phyloP scores from a whole-genome alignment of 2,797 vertebrate genomes.

The Scyliorhinus canicula region DNA sequence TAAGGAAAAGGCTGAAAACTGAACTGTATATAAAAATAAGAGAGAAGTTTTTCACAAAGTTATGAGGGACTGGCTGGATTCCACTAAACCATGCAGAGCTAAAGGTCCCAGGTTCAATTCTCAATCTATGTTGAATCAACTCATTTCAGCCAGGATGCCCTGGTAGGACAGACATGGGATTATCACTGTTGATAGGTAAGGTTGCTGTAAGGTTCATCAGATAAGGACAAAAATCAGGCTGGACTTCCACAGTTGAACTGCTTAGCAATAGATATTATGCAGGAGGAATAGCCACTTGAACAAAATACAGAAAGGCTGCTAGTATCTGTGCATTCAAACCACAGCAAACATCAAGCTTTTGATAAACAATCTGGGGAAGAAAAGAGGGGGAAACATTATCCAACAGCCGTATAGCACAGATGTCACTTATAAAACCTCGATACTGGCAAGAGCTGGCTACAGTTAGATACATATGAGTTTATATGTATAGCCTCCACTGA shows the following conservation, averaged over 20 bases:
- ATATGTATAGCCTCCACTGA: background rate
- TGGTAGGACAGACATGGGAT: background rate
- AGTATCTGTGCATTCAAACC: background rate
- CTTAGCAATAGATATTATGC: background rate
- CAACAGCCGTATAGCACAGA: background rate
- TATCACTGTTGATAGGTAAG: background rate
- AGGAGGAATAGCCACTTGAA: constrained; percentile 9
- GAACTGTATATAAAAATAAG: background rate
- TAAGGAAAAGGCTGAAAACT: background rate
- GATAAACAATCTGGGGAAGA: background rate
- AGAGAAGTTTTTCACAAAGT: background rate
- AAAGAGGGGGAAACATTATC: background rate
- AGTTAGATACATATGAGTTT: background rate
- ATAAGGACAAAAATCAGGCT: background rate
- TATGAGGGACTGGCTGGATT: background rate
- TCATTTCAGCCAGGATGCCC: background rate
- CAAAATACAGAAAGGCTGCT: background rate
- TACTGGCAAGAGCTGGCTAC: background rate
- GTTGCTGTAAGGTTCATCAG: background rate
- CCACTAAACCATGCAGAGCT: background rate
- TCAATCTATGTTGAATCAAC: background rate
- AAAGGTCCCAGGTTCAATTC: background rate
- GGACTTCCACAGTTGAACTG: background rate
- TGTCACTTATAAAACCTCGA: background rate
- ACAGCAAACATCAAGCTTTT: background rate